These are phyloP conservation scores for Polia nebulosa DNA, from an alignment of 2,888 invertebrate genomes.

Conservation along the genomic window DNA sequence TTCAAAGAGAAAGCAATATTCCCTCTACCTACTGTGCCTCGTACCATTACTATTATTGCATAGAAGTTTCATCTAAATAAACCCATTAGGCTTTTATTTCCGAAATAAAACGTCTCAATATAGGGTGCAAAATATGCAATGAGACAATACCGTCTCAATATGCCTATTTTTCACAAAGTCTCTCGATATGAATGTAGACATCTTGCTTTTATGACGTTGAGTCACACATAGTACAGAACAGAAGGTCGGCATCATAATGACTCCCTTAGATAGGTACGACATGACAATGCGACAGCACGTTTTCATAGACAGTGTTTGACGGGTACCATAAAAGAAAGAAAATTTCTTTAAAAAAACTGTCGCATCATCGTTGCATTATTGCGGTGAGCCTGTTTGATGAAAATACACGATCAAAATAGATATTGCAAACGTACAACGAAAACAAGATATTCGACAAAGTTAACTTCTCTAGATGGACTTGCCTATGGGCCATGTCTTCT, in stretches of 20 bases:
- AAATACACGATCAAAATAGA: no score
- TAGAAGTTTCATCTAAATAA: constrained; percentile 1
- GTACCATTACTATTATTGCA: background rate
- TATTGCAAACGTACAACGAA: no score
- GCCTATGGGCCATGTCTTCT: no score
- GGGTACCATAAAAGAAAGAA: no score
- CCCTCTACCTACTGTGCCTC: background rate
- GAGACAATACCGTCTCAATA: constrained; percentile 58
- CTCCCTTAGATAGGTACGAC: background rate
- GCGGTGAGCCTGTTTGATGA: no score
- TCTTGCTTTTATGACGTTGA: constrained; percentile 81
- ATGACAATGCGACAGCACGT: background rate
- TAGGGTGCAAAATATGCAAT: constrained; percentile 48
- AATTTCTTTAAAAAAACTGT: no score
- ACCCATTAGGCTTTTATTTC: constrained; percentile 36
- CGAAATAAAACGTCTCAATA: constrained; percentile 53
- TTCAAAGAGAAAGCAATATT: background rate
- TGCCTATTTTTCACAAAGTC: constrained; percentile 63
- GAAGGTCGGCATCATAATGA: background rate
- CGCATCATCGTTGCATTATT: no score
- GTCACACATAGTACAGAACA: constrained; percentile 1
- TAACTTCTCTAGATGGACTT: no score
- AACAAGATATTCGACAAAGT: no score
- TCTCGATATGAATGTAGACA: constrained; percentile 79
- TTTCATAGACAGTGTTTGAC: background rate